phyloP scores from a whole-genome alignment of 1,140 invertebrate species.

The Agrypnia vestita region DNA sequence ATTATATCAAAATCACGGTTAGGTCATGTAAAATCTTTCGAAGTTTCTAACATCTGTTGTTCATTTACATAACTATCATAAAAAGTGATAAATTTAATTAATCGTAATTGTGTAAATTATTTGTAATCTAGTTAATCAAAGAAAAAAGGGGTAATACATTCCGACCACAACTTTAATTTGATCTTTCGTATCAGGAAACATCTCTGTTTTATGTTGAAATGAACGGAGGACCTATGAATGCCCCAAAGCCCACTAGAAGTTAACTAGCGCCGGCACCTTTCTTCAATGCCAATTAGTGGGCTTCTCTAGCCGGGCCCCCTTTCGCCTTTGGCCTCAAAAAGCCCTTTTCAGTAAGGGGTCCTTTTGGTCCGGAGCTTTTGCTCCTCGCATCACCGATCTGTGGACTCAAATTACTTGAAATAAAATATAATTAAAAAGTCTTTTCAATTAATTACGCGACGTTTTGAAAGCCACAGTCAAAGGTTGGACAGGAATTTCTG shows the following conservation, averaged over 20 bases:
- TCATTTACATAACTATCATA: too few relatives aligned
- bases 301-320: conserved; percentile 45
- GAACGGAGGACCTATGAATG: conserved; percentile 28
- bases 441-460: conserved; percentile 54
- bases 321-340: conserved; percentile 37
- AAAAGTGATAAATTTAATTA: too few relatives aligned
- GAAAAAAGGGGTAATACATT: neutral
- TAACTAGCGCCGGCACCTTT: conserved; percentile 59
- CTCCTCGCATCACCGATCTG: conserved; percentile 41
- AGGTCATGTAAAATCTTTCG: too few relatives aligned
- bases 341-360: conserved; percentile 7
- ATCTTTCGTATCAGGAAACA: neutral
- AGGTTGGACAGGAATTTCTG: conserved; percentile 29
- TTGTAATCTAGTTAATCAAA: neutral
- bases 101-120: too few relatives aligned
- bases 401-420: conserved; percentile 40
- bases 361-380: conserved; percentile 27
- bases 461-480: conserved; percentile 46
- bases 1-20: too few relatives aligned
- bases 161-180: conserved; percentile 20
- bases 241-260: conserved; percentile 51
- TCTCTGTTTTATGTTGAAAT: conserved; percentile 3
- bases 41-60: too few relatives aligned
- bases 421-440: conserved; percentile 45
- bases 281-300: conserved; percentile 62